Conservation (phyloP, 2,888 invertebrate genomes). For the Cataglyphis altisquamis region DNA sequence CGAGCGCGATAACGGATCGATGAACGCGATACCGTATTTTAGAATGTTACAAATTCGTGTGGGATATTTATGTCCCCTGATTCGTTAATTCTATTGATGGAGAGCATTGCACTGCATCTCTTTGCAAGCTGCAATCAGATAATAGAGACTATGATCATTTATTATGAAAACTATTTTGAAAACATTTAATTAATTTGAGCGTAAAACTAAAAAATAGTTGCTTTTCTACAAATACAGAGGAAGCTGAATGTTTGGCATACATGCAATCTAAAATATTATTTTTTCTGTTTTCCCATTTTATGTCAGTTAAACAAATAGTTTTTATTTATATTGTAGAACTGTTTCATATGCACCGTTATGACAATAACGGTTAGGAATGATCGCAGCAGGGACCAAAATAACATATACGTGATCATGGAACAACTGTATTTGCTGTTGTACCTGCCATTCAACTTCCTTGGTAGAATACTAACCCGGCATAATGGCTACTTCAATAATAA, state of each 20-base stretch:
- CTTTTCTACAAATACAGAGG: not conserved
- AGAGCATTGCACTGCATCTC: not conserved
- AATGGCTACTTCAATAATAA: constrained; percentile 59
- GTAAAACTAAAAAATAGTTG: not conserved
- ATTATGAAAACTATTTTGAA: not conserved
- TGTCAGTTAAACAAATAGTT: not conserved
- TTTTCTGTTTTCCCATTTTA: not conserved
- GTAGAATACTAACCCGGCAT: constrained; percentile 41
- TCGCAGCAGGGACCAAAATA: not conserved
- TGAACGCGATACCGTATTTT: constrained; percentile 33
- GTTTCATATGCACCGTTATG: not conserved
- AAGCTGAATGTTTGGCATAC: not conserved
- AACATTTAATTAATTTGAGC: constrained; percentile 16
- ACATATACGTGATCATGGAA: constrained; percentile 23
- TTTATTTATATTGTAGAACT: not conserved
- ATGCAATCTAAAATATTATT: not conserved
- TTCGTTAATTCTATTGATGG: constrained; percentile 25
- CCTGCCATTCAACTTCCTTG: constrained; percentile 50
- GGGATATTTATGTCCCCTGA: constrained; percentile 13
- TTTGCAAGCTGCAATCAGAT: not conserved
- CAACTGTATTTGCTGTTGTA: constrained; percentile 9
- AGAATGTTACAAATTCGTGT: constrained; percentile 34
- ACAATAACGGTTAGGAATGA: constrained; percentile 11
- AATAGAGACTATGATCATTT: not conserved
- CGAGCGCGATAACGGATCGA: constrained; percentile 40